These are phyloP conservation scores for Drosophila koepferae DNA, from an alignment of 2,888 invertebrate genomes.

Conservation along the genomic window DNA sequence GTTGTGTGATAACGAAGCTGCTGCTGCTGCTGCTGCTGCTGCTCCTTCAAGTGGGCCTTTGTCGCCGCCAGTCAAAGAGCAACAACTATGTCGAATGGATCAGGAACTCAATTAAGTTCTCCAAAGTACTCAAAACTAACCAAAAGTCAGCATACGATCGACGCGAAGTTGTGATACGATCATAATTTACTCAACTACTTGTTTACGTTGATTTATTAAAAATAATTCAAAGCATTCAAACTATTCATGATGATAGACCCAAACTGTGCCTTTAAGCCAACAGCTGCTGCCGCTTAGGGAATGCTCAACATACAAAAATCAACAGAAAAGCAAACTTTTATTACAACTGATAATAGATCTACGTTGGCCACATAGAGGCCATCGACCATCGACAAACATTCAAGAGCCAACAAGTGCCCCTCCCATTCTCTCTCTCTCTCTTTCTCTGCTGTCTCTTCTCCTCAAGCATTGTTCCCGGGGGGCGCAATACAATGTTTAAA, in stretches of 20 bases:
- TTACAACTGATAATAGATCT: conserved; percentile 70
- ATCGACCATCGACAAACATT: conserved; percentile 44
- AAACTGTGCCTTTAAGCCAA: conserved; percentile 26
- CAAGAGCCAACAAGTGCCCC: conserved; percentile 13
- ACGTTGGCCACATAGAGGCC: conserved; percentile 15
- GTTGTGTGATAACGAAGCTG: conserved; percentile 78
- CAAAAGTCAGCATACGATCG: conserved; percentile 7
- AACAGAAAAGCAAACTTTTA: conserved; percentile 47
- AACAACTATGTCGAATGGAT: conserved; percentile 27
- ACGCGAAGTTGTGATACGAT: conserved; percentile 22
- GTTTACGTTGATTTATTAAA: conserved; percentile 38
- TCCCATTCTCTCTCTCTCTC: neutral
- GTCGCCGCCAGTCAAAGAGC: conserved; percentile 48
- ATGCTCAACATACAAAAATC: conserved; percentile 41
- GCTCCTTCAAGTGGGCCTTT: conserved; percentile 55
- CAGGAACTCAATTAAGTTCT: conserved; percentile 68
- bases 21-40: conserved; percentile 48
- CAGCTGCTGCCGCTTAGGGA: conserved; percentile 15
- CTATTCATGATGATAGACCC: conserved; percentile 48
- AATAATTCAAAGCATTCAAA: conserved; percentile 41
- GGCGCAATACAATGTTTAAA: conserved; percentile 50
- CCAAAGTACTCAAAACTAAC: conserved; percentile 9
- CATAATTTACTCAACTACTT: conserved; percentile 49
- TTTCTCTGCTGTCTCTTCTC: neutral
- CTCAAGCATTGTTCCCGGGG: conserved; percentile 26